Evolutionary conservation across 2,797 vertebrate genomes (phyloP), one percentile per base, ranked within the genome.

Genomic region (Micropoecilia bifurca): DNA sequence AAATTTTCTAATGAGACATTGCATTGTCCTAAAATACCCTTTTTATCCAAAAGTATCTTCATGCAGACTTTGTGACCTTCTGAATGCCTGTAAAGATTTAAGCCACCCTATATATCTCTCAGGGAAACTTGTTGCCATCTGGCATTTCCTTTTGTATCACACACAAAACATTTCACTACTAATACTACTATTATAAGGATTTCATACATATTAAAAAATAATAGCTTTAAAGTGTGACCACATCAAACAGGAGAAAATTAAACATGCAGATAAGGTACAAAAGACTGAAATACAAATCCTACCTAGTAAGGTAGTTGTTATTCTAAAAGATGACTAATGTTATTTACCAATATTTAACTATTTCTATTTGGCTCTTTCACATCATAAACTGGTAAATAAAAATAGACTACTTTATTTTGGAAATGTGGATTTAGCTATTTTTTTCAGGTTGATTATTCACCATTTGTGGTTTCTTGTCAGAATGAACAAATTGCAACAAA

Each of bases 401-500:
- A 14, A 36, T 63, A 16, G 59, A 20, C 59, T 36, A 63, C 30
- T 20, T 63, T 2, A 8, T 33, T 20, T 63, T 63, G 59, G 30
- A 63, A 63, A 33, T 63, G 59, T 63, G 30, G 57, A 59, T 59
- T 59, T 63, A 36, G 30, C 30, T 36, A 33, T 36, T 20, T 63
- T 63, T 18, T 47, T 16, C 16, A 63, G 59, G 59, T 6, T 63
- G 30, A 20, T 20, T 18, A 63, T 36, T 14, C 59, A 63, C 30
- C 30, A 63, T 8, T 36, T 36, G 30, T 12, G 3, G 28, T 33
- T 16, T 61, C n/a, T 61, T 74, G 84, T 79, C 88, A 83, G 74
- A 83, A 46, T n/a, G 46, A 80, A 84, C 72, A 80, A 84, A 84
- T 76, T 77, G 85, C 88, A 89, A 90, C 22, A 84, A 88, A 89